Conservation (phyloP, 2,888 invertebrate species). For the Craniophora ligustri region DNA sequence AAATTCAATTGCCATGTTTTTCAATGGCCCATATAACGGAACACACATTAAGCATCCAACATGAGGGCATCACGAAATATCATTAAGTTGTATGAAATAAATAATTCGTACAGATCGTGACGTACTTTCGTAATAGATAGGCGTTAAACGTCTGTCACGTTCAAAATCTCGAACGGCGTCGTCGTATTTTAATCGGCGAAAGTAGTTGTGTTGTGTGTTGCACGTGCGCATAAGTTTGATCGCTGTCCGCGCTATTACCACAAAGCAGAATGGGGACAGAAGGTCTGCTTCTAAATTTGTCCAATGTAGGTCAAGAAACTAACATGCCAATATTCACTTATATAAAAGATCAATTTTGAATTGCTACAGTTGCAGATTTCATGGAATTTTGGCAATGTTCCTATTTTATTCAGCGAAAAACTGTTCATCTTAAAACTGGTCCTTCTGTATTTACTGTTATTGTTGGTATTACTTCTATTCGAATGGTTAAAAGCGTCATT, state of each 20-base stretch:
- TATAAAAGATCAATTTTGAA: background rate
- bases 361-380: background rate
- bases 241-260: slow-evolving; percentile 43
- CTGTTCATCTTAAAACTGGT: background rate
- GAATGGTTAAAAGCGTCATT: slow-evolving; percentile 56
- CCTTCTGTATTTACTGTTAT: slow-evolving; percentile 4
- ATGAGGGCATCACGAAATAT: slow-evolving; percentile 32
- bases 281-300: slow-evolving; percentile 6
- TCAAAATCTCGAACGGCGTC: slow-evolving; percentile 66
- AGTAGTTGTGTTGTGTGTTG: slow-evolving; percentile 82
- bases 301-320: background rate
- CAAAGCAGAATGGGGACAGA: slow-evolving; percentile 8
- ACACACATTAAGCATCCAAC: slow-evolving; percentile 9
- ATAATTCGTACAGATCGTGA: slow-evolving; percentile 57
- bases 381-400: background rate
- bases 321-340: background rate
- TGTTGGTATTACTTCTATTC: slow-evolving; percentile 49
- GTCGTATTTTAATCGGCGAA: slow-evolving; percentile 82
- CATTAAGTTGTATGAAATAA: slow-evolving; percentile 47
- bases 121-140: slow-evolving; percentile 67
- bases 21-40: background rate
- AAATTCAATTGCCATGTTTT: background rate
- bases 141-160: slow-evolving; percentile 73
- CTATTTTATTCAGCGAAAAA: background rate
- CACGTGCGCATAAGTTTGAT: slow-evolving; percentile 75